Evolutionary conservation across 2,888 invertebrate genomes (phyloP), one percentile per base, ranked within the genome.

Genomic region (Ditylenchus weischeri): DNA sequence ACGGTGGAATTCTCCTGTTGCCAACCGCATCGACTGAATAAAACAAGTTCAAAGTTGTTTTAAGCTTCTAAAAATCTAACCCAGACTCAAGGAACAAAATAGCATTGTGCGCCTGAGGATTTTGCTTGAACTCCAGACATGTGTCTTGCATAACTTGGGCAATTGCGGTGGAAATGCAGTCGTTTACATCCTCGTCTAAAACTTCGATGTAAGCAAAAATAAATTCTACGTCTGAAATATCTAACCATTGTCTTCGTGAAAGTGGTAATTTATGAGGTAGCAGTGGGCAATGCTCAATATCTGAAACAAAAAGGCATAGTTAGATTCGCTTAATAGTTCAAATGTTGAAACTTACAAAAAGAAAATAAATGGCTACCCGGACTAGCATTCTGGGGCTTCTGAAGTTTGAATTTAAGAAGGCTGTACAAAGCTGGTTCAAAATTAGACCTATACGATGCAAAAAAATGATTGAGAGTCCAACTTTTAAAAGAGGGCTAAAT

Each of bases 1-100:
- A 69, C 47, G 0, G 72, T 69, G 35, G 23, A n/a, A 21, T 72
- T 69, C n/a, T 23, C 36, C 21, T 67, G 60, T n/a, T 69, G 72
- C 57, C 59, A 69, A 1, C 38, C 23, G 47, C 69, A 69, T n/a
- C 63, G 66, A 6, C 69, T 73, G 23, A 67, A 69, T 7, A 18
- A 36, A 43, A 35, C 48, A 2, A 48, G 38, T 64, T 10, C 2
- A 62, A 19, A 6, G 13, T 65, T 11, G 1, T 10, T 35, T 6
- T 23, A 23, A 58, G 11, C 13, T n/a, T 10, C 6, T 10, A 58
- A 23, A 59, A 36, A 5, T 29, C 35, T 62, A 47, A 68, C 69
- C 51, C 38, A 5, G 69, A 69, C 18, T 69, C 69, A 19, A 69
- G 19, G 29, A 69, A 69, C 70, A 49, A 29, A 71, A 69, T 69